These are phyloP conservation scores for Pemphredon lugubris DNA, from an alignment of 2,888 invertebrate species.

Conservation along the genomic window DNA sequence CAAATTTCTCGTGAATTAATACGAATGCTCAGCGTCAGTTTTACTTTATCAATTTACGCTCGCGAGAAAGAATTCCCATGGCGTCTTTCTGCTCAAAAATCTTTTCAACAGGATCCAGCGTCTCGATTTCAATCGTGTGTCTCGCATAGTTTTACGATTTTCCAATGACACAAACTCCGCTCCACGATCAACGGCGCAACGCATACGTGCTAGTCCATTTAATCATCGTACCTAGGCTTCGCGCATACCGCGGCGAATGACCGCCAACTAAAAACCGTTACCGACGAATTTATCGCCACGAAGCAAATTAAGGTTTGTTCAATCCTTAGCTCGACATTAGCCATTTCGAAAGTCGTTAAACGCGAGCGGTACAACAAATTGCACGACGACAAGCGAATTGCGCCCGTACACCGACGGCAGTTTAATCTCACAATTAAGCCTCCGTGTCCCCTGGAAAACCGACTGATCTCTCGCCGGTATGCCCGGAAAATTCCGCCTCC, in stretches of 20 bases:
- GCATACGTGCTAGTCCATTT: neutral
- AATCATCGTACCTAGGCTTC: neutral
- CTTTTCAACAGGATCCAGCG: too few relatives aligned
- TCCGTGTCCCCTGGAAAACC: constrained; percentile 5
- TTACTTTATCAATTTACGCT: too few relatives aligned
- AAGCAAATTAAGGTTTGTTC: constrained; percentile 7
- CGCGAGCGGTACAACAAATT: neutral
- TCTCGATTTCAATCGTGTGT: too few relatives aligned
- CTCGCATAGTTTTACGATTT: neutral
- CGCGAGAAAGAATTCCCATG: too few relatives aligned
- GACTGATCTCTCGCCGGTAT: neutral
- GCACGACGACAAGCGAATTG: constrained; percentile 3
- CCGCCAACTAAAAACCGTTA: neutral
- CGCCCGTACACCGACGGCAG: neutral
- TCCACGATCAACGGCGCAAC: neutral
- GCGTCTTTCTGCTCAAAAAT: too few relatives aligned
- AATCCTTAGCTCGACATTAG: constrained; percentile 18
- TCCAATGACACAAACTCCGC: neutral
- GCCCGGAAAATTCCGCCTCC: neutral
- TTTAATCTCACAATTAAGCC: constrained; percentile 40
- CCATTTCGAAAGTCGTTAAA: constrained; percentile 23
- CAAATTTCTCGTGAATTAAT: too few relatives aligned
- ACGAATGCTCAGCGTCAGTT: too few relatives aligned
- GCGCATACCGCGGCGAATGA: too few relatives aligned
- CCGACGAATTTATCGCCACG: constrained; percentile 8